These are phyloP conservation scores for Pseudomyrmex flavicornis DNA, from an alignment of 1,140 invertebrate species.

Conservation along the genomic window DNA sequence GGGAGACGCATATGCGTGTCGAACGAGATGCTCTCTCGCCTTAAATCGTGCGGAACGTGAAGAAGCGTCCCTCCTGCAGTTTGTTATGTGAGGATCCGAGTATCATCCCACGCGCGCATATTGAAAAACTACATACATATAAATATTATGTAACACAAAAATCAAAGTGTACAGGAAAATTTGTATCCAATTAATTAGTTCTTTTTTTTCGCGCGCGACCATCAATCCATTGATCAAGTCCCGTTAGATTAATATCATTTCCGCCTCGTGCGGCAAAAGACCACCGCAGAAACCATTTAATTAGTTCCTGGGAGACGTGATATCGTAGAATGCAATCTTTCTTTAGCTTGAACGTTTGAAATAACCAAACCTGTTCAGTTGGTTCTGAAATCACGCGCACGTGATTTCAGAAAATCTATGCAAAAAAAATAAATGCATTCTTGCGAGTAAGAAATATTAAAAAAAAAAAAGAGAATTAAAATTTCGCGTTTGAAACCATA, in stretches of 20 bases:
- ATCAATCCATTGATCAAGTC: constrained; percentile 5
- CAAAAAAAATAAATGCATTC: neutral
- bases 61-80: constrained; percentile 30
- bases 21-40: constrained; percentile 23
- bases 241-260: constrained; percentile 40
- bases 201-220: neutral
- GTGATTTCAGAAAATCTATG: neutral
- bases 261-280: constrained; percentile 29
- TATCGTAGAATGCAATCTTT: constrained; percentile 27
- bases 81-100: constrained; percentile 11
- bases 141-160: neutral
- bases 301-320: constrained; percentile 30
- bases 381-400: neutral
- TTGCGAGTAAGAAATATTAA: neutral
- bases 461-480: neutral
- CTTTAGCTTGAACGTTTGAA: constrained; percentile 30
- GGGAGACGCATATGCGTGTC: neutral
- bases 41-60: constrained; percentile 59
- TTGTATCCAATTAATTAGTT: neutral
- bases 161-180: neutral
- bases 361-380: constrained; percentile 49
- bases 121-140: neutral
- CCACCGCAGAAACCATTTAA: constrained; percentile 22
- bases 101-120: neutral
- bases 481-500: too few species aligned